Base-by-base conservation (phyloP, 2,113 vertebrate species). In the Montifringilla adamsi region DNA sequence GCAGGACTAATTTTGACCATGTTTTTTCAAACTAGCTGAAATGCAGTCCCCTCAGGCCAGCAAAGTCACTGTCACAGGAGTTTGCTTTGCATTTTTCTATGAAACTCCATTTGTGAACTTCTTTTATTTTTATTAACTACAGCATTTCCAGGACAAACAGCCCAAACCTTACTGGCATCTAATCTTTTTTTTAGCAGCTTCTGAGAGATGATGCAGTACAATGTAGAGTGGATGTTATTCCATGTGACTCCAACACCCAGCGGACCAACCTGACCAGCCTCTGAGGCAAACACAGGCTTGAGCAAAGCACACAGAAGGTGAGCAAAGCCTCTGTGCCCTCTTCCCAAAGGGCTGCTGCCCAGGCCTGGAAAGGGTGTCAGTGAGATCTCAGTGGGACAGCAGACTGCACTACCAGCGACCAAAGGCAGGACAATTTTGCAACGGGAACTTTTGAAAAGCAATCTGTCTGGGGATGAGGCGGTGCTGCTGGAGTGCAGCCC, bases 141-240 rank as follows among this genome's bases (percentile, higher is more conserved):
- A 80, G 55, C 7, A 93, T 52, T 87, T 89, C 37, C 33, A 76
- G 37, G 37, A 78, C 41, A 59, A 94, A 92, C 56, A 81, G 75
- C 14, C 17, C n/a, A 56, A 87, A 62, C 46, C 18, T 79, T n/a
- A 46, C 14, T 16, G 53, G n/a, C 53, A 87, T 59, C 33, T 69
- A 33, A 72, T 16, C 4, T 33, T 55, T 79, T 80, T 69, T 56
- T 6, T 80, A 84, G 64, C 37, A 43, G 43, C 52, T 59, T 79
- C 82, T 58, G 43, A 79, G 67, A 84, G 66, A 58, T 0, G 1
- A 64, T 28, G 30, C 41, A 44, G 56, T 35, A 66, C 58, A 39
- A 37, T 1, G 13, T 5, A 50, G 20, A 46, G n/a, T 0, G 0
- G 49, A n/a, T 22, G 24, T 73, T 56, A 33, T 26, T 78, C 87